Conservation (phyloP, 2,888 invertebrate genomes). For the Eilema caniola region DNA sequence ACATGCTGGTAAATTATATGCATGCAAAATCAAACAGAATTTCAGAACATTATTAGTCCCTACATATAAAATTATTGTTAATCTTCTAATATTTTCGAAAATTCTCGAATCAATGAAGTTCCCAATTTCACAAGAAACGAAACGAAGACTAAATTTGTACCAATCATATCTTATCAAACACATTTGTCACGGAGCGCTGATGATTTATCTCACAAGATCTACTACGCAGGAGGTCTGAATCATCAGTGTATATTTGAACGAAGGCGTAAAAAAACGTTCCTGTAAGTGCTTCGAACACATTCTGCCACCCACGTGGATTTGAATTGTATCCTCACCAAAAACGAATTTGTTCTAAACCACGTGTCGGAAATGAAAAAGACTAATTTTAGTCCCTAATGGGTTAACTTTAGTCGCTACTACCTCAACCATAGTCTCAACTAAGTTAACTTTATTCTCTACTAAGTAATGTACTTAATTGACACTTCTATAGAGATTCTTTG, state of each 20-base stretch:
- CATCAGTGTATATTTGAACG: slow-evolving; percentile 69
- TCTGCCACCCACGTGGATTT: slow-evolving; percentile 75
- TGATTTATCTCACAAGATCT: slow-evolving; percentile 49
- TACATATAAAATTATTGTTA: too few species aligned
- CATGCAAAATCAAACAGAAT: too few species aligned
- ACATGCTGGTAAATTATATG: too few species aligned
- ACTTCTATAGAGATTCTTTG: too few species aligned
- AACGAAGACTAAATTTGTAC: slow-evolving; percentile 9
- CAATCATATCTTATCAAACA: slow-evolving; percentile 40
- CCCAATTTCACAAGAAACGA: slow-evolving; percentile 4
- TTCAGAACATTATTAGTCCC: too few species aligned
- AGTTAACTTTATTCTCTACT: too few species aligned
- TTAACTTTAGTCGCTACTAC: background rate
- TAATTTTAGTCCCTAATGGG: too few species aligned
- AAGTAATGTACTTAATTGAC: too few species aligned
- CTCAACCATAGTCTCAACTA: too few species aligned
- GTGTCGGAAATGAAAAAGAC: slow-evolving; percentile 58
- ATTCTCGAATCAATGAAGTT: background rate
- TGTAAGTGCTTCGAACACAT: slow-evolving; percentile 51
- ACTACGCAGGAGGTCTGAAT: slow-evolving; percentile 79
- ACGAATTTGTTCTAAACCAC: slow-evolving; percentile 58
- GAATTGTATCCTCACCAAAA: slow-evolving; percentile 65
- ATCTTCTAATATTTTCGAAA: background rate
- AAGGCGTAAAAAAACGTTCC: slow-evolving; percentile 60
- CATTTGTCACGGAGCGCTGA: slow-evolving; percentile 37